Base-by-base conservation (phyloP, 2,113 vertebrate genomes). In the Rhipidura dahli region DNA sequence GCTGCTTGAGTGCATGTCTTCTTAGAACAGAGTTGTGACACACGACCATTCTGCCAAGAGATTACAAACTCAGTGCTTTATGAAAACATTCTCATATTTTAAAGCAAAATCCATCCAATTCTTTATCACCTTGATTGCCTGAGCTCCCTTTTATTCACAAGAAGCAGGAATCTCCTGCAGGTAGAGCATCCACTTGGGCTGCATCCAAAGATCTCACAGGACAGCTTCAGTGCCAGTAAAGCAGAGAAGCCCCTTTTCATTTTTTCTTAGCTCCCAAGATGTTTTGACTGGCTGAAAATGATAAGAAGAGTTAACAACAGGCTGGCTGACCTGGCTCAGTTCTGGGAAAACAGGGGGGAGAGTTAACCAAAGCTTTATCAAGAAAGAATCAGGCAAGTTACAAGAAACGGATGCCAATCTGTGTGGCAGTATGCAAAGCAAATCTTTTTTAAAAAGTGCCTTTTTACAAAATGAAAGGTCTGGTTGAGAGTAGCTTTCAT, bases 1-100 rank as follows among this genome's bases (percentile, higher is more conserved):
- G 35, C 35, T 93, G 47, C 8, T 70, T 28, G 30, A 54, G 9
- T n/a, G 21, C 35, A 21, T 0, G 0, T 44, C 40, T 37, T n/a
- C 37, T n/a, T n/a, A 9, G 22, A 42, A 44, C 11, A 63, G 50
- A 39, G 39, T 53, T 66, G 64, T 81, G 81, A 78, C 66, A 77
- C 47, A 39, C 33, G 35, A 15, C 20, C 56, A 31, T 71, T 87
- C 71, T 78, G 33, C n/a, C 75, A 60, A 63, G 20, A 65, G 20
- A 63, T 80, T 70, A 56, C 20, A 86, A 82, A 89, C 39, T 28
- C 21, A 47, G 66, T 44, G 11, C 6, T 84, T 61, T 77, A 15
- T n/a, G 28, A 79, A 92, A 82, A 70, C 26, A 66, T 53, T 33
- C 31, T 51, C 2, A 1, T 35, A 42, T 69, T 83, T 88, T 83